Base-by-base conservation (phyloP, 2,113 vertebrate species). In the Perccottus glenii region DNA sequence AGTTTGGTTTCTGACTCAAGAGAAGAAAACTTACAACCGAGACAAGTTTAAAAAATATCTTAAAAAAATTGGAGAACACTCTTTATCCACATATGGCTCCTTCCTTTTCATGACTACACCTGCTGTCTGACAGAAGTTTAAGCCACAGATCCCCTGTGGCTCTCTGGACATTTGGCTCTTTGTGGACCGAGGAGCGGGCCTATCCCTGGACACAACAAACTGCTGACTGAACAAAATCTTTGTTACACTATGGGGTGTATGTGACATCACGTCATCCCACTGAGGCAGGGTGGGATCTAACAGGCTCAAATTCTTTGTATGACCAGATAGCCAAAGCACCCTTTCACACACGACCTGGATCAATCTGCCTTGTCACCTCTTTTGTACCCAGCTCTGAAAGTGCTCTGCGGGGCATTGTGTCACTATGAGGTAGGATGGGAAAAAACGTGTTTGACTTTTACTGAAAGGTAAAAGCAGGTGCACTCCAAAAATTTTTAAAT, bases 141-240 rank as follows among this genome's bases (percentile, higher is more conserved):
- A 64, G 53, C 57, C 66, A 57, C 45, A 44, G 74, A 84, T 82
- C 73, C 57, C 19, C 63, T 69, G 65, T 19, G 49, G 74, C 70
- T 63, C 67, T 66, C 55, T 64, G 63, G 58, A 71, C 77, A 80
- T 81, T 84, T 44, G 85, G 61, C 46, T 77, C 49, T 80, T 84
- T 87, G 85, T 89, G 82, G 75, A 62, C 14, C 47, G 71, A 77
- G 78, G 69, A 78, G 71, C 73, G 70, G 74, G 74, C 67, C 77
- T 56, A 80, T 47, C 78, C 71, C 73, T 58, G 64, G 70, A 77
- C 81, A 77, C 60, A 65, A 66, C 69, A 86, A 85, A 87, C 70
- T 80, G 91, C 90, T 90, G 92, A 93, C 77, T 84, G 74, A 81
- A 85, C 85, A 44, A 36, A 68, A 80, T 80, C 79, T 92, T 93